Conservation (phyloP, 2,888 invertebrate genomes). For the Tholera decimalis region DNA sequence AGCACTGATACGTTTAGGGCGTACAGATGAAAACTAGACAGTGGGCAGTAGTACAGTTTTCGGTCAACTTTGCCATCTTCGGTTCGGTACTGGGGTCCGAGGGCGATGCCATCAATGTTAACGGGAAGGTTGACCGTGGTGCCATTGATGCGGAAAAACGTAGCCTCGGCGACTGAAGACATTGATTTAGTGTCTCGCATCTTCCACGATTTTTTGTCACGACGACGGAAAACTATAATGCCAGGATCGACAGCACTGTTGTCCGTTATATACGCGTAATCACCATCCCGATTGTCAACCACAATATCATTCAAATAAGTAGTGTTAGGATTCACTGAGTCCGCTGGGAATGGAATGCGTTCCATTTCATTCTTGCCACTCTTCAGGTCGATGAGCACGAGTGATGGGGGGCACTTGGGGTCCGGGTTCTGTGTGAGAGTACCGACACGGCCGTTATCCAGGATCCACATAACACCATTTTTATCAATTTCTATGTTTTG, state of each 20-base stretch:
- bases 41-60: slow-evolving; percentile 93
- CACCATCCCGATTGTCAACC: slow-evolving; percentile 93
- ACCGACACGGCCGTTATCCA: slow-evolving; percentile 93
- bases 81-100: slow-evolving; percentile 91
- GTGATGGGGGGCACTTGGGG: slow-evolving; percentile 92
- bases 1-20: slow-evolving; percentile 92
- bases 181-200: slow-evolving; percentile 92
- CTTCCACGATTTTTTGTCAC: slow-evolving; percentile 93
- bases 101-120: slow-evolving; percentile 94
- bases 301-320: slow-evolving; percentile 94
- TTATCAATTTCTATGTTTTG: slow-evolving; percentile 94
- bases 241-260: slow-evolving; percentile 93
- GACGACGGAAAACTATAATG: slow-evolving; percentile 93
- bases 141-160: slow-evolving; percentile 92
- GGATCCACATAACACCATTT: slow-evolving; percentile 93
- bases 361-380: slow-evolving; percentile 90
- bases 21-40: slow-evolving; percentile 93
- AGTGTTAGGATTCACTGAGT: slow-evolving; percentile 90
- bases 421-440: slow-evolving; percentile 91
- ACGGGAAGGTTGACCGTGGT: slow-evolving; percentile 91
- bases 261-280: slow-evolving; percentile 94
- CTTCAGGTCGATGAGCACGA: slow-evolving; percentile 93
- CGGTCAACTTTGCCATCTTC: slow-evolving; percentile 81
- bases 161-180: slow-evolving; percentile 91
- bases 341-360: slow-evolving; percentile 92